Evolutionary conservation across 1,140 invertebrate species (phyloP), one percentile per base, ranked within the genome.

Genomic region (Anastrepha obliqua): DNA sequence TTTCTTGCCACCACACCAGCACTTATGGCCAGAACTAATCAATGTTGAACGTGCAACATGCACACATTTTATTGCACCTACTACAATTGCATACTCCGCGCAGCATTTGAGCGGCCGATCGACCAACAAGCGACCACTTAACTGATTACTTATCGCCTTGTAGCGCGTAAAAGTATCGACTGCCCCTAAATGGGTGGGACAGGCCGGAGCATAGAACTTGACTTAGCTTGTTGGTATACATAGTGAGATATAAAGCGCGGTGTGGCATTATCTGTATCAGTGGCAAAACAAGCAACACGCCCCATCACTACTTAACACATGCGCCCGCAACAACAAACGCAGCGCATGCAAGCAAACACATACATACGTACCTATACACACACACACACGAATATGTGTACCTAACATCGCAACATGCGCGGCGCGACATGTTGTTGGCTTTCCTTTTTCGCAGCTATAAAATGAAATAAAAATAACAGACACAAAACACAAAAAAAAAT

Each of bases 91-190:
- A 74, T 29, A 29, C 29, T 29, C 29, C 29, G 20, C 20, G 29
- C 62, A 13, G 8, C 55, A 58, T 58, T 2, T 58, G 55, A 13
- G 7, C 65, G 29, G 3, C 20, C 65, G 13, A 67, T 29, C 29
- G 39, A 67, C 39, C 39, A 39, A 29, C 39, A 39, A 44, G 1
- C 67, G 67, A 74, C 15, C 42, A 47, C 42, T 44, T 42, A 44
- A 44, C 42, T 74, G 67, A 74, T 74, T 74, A 44, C 67, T 74
- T 74, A 74, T 44, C 67, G 67, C 67, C 67, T 74, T 74, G 39
- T 44, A 42, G 67, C 39, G 13, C 39, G 42, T 42, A 42, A 74
- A 74, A n/a, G 15, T 74, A 15, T 74, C 42, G 42, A 44, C 29
- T 67, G 3, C 65, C 65, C 65, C 3, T 67, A 74, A 44, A 74